Evolutionary conservation across 2,797 vertebrate genomes (phyloP), one percentile per base, ranked within the genome.

Genomic region (Valencia hispanica): DNA sequence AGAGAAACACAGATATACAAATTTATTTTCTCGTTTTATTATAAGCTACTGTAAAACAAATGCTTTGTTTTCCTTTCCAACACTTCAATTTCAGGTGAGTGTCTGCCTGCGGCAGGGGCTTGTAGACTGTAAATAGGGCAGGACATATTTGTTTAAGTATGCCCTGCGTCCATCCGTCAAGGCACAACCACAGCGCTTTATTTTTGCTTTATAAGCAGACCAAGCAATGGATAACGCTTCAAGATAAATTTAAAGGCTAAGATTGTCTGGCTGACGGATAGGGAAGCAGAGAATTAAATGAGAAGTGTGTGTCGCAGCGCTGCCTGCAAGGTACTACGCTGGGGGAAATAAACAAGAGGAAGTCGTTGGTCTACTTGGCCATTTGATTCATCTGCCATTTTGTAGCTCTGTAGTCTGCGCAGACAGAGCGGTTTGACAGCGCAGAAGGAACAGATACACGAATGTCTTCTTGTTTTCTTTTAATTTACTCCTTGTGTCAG

Each of bases 371-470:
- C 20, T 50, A 78, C 68, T 79, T 82, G 73, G 63, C 66, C 50
- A 30, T 78, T 77, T 70, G 5, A 43, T 32, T 55, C n/a, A 84
- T 61, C 91, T 84, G 87, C 94, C 94, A 94, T 94, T 94, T 94
- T 94, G 93, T 94, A 48, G 87, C 76, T 30, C 14, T 34, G 17
- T 74, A 34, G 73, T 50, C 14, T 7, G 20, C 30, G 55, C 57
- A 73, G 78, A 78, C 27, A 48, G 71, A 88, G 74, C 71, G 72
- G 43, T 27, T 65, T 9, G 18, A 53, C 20, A 68, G 43, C 68
- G 81, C 80, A 71, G 51, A 59, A 78, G 25, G 65, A 76, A 41
- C 12, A 1, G 73, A 43, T 6, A 53, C 73, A 36, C 15, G 5
- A 41, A n/a, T 11, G 17, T 68, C 59, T 1, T 36, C n/a, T 2